A percentile compares a stretch with the other conserved stretches of the same genome.
Conservation (phyloP, 2,113 vertebrate genomes). For the Pagrus major region DNA sequence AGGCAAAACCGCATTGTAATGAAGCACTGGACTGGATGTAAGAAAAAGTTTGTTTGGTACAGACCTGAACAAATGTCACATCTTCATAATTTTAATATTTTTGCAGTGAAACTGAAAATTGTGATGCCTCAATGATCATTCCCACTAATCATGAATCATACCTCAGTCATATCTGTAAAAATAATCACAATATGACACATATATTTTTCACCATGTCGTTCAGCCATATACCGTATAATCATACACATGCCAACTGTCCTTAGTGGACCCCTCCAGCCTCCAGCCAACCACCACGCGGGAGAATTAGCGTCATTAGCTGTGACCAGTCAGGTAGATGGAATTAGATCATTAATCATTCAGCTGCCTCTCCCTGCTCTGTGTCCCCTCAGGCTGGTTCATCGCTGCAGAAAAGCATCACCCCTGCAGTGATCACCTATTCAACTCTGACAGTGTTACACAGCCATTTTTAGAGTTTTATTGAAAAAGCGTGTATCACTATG, state of each 20-base stretch:
- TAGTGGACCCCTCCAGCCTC: constrained; percentile 1
- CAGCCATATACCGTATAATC: not conserved
- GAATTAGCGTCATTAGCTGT: constrained; percentile 50
- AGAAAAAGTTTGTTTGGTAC: too few species aligned
- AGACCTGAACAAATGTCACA: too few species aligned
- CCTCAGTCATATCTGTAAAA: too few species aligned
- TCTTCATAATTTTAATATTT: too few species aligned
- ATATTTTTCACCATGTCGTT: too few species aligned
- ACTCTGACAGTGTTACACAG: not conserved
- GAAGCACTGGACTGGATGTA: too few species aligned
- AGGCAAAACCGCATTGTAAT: too few species aligned
- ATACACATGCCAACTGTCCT: constrained; percentile 14
- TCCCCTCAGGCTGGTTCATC: not conserved
- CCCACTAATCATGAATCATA: too few species aligned
- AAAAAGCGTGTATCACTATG: not conserved
- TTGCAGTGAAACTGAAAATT: too few species aligned
- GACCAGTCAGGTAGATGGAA: constrained; percentile 44
- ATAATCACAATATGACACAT: too few species aligned
- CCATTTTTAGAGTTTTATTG: constrained; percentile 20
- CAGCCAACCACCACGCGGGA: not conserved
- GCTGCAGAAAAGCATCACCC: not conserved
- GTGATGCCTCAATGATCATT: too few species aligned
- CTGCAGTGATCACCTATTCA: not conserved
- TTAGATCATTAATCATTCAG: constrained; percentile 50
- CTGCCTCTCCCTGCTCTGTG: not conserved